Evolutionary conservation across 2,888 invertebrate genomes (phyloP).

Genomic region (Dolichomitus sp.): DNA sequence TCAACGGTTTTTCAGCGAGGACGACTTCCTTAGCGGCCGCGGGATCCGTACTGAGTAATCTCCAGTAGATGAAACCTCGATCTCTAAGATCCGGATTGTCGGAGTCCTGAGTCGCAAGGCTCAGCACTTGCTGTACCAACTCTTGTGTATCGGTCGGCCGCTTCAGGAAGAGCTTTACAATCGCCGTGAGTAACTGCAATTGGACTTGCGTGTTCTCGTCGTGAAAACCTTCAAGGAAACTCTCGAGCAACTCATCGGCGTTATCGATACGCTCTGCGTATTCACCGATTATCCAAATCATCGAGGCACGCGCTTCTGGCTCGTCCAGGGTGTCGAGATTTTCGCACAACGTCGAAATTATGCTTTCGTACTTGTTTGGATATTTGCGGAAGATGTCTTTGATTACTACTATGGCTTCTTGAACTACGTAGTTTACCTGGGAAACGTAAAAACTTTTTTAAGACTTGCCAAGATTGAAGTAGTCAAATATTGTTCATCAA

Average conservation of each 20-base stretch:
- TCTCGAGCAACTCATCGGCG: constrained; percentile 98
- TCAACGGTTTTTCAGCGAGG: constrained; percentile 99
- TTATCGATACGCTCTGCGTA: constrained; percentile 99
- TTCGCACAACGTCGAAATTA: constrained; percentile 99
- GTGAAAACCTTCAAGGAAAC: constrained; percentile 99
- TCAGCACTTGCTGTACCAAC: constrained; percentile 97
- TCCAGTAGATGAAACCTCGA: constrained; percentile 99
- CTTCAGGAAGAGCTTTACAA: constrained; percentile 99
- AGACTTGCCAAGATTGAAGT: background rate
- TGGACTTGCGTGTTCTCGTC: constrained; percentile 99
- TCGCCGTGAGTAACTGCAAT: constrained; percentile 98
- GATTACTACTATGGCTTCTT: constrained; percentile 99
- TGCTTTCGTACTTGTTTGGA: constrained; percentile 99
- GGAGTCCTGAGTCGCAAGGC: constrained; percentile 96
- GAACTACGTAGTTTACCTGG: constrained; percentile 98
- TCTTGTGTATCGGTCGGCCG: constrained; percentile 99
- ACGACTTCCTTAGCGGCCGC: constrained; percentile 99
- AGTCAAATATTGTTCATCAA: too few species aligned
- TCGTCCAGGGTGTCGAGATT: constrained; percentile 99
- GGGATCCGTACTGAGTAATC: constrained; percentile 98
- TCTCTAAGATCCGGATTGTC: constrained; percentile 99
- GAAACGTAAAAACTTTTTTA: constrained; percentile 26
- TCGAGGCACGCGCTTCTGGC: constrained; percentile 99
- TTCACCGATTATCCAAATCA: constrained; percentile 98
- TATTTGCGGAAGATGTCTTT: constrained; percentile 99